Conservation (phyloP, 2,888 invertebrate genomes). For the Spilosoma lubricipeda region DNA sequence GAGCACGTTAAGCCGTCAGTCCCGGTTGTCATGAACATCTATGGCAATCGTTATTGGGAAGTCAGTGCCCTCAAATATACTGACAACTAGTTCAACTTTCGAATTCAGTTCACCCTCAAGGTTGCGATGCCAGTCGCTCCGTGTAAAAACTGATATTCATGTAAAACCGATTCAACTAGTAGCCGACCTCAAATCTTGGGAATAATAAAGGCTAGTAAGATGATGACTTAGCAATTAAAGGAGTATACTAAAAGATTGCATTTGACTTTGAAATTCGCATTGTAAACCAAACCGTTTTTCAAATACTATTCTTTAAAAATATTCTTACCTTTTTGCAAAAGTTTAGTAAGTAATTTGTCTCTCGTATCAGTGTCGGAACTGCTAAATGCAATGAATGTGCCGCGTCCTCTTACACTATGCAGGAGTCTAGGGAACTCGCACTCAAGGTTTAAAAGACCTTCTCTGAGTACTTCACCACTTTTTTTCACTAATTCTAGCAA, state of each 20-base stretch:
- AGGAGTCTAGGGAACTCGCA: conserved; percentile 90
- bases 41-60: no score
- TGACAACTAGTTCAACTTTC: no score
- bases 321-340: conserved; percentile 90
- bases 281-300: not conserved
- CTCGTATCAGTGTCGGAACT: conserved; percentile 87
- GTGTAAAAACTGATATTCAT: no score
- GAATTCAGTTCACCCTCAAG: no score
- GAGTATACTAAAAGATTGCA: not conserved
- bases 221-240: no score
- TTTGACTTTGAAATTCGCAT: not conserved
- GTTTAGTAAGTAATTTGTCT: conserved; percentile 89
- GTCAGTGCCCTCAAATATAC: no score
- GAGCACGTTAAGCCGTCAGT: no score
- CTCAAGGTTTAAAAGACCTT: conserved; percentile 88
- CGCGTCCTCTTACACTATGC: conserved; percentile 93
- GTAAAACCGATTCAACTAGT: no score
- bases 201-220: no score
- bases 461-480: conserved; percentile 89
- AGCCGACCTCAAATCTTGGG: no score
- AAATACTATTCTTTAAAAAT: not conserved
- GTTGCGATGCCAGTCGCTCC: no score
- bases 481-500: conserved; percentile 90
- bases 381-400: conserved; percentile 94
- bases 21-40: no score